Evolutionary conservation across 2,888 invertebrate species (phyloP).

Genomic region (Alcis repandata): DNA sequence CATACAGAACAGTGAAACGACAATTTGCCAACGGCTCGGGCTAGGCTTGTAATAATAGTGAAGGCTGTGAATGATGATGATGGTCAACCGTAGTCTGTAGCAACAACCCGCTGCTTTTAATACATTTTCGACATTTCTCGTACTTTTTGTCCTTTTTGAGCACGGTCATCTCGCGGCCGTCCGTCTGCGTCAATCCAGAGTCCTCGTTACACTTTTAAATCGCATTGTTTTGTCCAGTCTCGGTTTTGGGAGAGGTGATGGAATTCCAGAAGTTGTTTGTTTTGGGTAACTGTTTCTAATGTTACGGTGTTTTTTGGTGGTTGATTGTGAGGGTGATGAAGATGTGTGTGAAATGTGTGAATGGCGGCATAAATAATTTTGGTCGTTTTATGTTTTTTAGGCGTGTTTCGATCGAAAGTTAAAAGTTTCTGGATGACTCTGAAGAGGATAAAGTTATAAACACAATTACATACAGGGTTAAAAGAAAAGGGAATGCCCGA

Average conservation of each 20-base stretch:
- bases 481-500: too few species aligned
- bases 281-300: constrained; percentile 35
- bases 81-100: background rate
- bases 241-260: constrained; percentile 14
- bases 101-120: constrained; percentile 13
- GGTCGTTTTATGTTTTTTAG: too few species aligned
- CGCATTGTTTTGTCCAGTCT: constrained; percentile 24
- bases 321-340: constrained; percentile 3
- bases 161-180: constrained; percentile 40
- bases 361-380: background rate
- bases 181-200: constrained; percentile 55
- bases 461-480: too few species aligned
- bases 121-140: constrained; percentile 16
- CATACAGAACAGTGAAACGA: too few species aligned
- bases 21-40: too few species aligned
- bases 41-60: too few species aligned
- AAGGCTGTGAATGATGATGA: background rate
- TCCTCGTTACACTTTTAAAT: constrained; percentile 50
- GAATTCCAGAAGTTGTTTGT: constrained; percentile 28
- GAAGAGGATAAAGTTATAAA: too few species aligned
- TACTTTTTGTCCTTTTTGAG: constrained; percentile 5
- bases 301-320: constrained; percentile 12
- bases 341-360: constrained; percentile 8
- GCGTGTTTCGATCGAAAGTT: too few species aligned
- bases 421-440: too few species aligned